Base-by-base conservation (phyloP, 1,140 invertebrate species). In the Leucophenga varia region DNA sequence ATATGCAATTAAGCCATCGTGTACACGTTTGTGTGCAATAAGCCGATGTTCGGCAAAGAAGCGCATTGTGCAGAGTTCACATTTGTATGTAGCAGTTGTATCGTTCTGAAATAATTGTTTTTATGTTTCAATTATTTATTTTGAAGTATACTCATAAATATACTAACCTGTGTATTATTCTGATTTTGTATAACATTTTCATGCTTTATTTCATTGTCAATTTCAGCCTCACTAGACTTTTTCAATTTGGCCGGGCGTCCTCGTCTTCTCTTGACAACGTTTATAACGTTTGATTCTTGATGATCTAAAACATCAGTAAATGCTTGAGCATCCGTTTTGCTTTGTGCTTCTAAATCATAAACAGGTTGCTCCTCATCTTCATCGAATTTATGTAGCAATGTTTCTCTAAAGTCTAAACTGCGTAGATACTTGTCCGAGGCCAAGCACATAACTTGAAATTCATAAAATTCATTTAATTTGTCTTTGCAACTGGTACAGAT, bases 1-100 rank as follows among this genome's bases (percentile, higher is more conserved):
- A 43, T 67, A 71, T 3, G 69, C 55, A 6, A 50, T 38, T 4
- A 57, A 52, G 2, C 67, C 67, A n/a, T 61, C 51, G 22, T 71
- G 67, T 17, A 49, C 46, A 2, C 58, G 54, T 20, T 55, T 57
- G 20, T 71, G 67, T 0, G 39, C 52, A 0, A 36, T 8, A 3
- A 58, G 31, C 4, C 53, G 49, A 20, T 55, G 52, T 9, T 59
- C 35, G 9, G 44, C 39, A 1, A 34, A 12, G 10, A 70, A 71
- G 1, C 47, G 41, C 3, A 36, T 30, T 0, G 30, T 17, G 19
- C 65, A 71, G 1, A 51, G 42, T 28, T 61, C 57, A 47, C 67
- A 71, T 2, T 41, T 44, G 17, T 36, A 56, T 13, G 18, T 34
- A n/a, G 14, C 0, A 16, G 25, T 18, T 14, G 25, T 38, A 3